Conservation (phyloP, 2,888 invertebrate genomes). For the Sclerodermus sp. region DNA sequence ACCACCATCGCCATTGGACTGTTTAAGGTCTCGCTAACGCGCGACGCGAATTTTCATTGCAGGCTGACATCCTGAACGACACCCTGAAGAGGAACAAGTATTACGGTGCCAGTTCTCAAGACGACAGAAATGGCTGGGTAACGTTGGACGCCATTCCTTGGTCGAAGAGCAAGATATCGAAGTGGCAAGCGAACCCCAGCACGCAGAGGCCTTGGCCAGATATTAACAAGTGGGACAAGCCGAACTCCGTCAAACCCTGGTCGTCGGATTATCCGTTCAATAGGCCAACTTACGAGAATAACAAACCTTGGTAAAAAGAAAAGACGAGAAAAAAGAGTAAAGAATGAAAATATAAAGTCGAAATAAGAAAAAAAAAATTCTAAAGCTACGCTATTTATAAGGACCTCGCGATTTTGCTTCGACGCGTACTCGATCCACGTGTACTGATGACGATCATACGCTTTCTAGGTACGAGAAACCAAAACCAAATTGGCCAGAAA, state of each 20-base stretch:
- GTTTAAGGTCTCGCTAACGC: too few relatives aligned
- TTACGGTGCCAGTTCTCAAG: conserved; percentile 62
- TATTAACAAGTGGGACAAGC: conserved; percentile 45
- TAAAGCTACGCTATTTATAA: too few relatives aligned
- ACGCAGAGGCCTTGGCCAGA: conserved; percentile 54
- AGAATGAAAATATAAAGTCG: background rate
- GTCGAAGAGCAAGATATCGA: conserved; percentile 79
- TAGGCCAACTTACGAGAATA: conserved; percentile 39
- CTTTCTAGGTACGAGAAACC: conserved; percentile 45
- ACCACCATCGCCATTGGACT: too few relatives aligned
- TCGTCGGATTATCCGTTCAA: conserved; percentile 38
- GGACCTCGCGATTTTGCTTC: too few relatives aligned
- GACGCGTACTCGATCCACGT: too few relatives aligned
- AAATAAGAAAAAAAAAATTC: too few relatives aligned
- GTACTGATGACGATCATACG: background rate
- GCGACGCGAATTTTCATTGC: conserved; percentile 7
- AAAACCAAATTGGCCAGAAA: conserved; percentile 45
- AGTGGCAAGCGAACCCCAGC: conserved; percentile 70
- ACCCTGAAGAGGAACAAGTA: conserved; percentile 50
- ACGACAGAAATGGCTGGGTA: conserved; percentile 77
- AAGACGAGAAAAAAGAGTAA: background rate
- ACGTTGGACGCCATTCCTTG: conserved; percentile 76
- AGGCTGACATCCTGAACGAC: conserved; percentile 41
- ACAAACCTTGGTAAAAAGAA: conserved; percentile 41
- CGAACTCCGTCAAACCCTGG: conserved; percentile 47